A percentile compares a stretch with the other conserved stretches of the same genome.
These are phyloP conservation scores for Suillia variegata DNA, from an alignment of 2,888 invertebrate genomes.

Conservation along the genomic window DNA sequence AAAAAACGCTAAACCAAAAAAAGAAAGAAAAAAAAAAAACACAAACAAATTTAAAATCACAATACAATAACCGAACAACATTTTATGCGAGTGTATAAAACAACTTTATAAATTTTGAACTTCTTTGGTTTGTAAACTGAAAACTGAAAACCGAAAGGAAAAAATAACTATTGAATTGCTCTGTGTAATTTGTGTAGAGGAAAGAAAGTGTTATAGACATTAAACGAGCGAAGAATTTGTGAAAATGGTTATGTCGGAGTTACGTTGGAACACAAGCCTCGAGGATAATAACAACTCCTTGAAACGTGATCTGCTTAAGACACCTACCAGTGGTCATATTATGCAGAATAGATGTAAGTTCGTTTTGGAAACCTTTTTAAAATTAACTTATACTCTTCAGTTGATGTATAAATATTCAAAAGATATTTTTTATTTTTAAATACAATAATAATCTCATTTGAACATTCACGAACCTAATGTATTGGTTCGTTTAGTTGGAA, in stretches of 20 bases:
- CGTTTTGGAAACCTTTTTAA: not conserved
- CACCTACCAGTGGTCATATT: slow-evolving; percentile 49
- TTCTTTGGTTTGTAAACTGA: too few relatives aligned
- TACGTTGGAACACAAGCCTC: slow-evolving; percentile 58
- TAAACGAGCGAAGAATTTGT: too few relatives aligned
- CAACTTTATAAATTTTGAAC: too few relatives aligned
- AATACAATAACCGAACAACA: slow-evolving; percentile 5
- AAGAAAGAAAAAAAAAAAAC: slow-evolving; percentile 7
- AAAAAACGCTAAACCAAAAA: slow-evolving; percentile 17
- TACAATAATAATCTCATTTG: too few relatives aligned
- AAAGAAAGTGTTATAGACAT: too few relatives aligned
- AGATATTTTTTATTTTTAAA: too few relatives aligned
- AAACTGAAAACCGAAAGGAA: too few relatives aligned
- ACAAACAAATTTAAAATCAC: slow-evolving; percentile 16
- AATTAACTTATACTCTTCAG: slow-evolving; percentile 1
- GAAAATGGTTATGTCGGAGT: slow-evolving; percentile 62
- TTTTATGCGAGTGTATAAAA: not conserved
- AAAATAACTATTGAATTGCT: too few relatives aligned
- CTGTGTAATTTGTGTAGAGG: too few relatives aligned
- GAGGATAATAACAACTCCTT: slow-evolving; percentile 61
- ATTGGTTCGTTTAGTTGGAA: too few relatives aligned
- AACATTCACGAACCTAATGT: too few relatives aligned
- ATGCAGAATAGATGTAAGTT: slow-evolving; percentile 61
- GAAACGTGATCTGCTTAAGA: slow-evolving; percentile 58
- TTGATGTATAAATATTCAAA: too few relatives aligned